Evolutionary conservation across 2,888 invertebrate genomes (phyloP), one percentile per base, ranked within the genome.

Genomic region (Globia sparganii): DNA sequence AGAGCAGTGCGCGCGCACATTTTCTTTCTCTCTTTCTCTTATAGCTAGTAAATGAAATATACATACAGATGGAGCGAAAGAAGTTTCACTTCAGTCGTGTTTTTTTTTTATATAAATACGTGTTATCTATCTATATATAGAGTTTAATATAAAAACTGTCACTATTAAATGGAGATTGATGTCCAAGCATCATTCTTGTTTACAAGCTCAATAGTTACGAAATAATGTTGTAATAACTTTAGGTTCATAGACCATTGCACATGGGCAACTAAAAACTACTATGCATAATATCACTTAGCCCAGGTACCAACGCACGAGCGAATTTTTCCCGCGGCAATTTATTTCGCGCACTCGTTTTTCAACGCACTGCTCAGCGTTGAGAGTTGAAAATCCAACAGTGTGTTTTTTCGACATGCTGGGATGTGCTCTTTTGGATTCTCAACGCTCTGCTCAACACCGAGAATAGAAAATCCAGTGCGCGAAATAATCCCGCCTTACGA

Each of bases 151-250:
- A 21, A 43, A 28, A 21, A 21, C 43, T 28, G 65, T 40, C 65
- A 21, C 18, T 11, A 37, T 37, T n/a, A n/a, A 64, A 46, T 53
- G 18, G 40, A 31, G 69, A 72, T 73, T 31, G 31, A 56, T 49
- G n/a, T 53, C 11, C 56, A 21, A 49, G 31, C n/a, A 34, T 49
- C 18, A 21, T 18, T 25, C 53, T 68, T 46, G 37, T 53, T 18
- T 65, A 62, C 53, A 15, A 37, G n/a, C n/a, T 31, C 11, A 76
- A 31, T 6, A 62, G 53, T 77, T 72, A 25, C 49, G 15, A 72
- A 77, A 67, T 77, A 81, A 49, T 81, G 61, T 31, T 58, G 68
- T 59, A 70, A 73, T 77, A 34, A 59, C 28, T 8, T 62, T 64
- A 58, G 25, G 67, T 78, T 68, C 80, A 59, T n/a, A 62, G 40